Percentiles rank a stretch among this genome's conserved stretches.
phyloP scores from a whole-genome alignment of 2,113 vertebrate species.

The Cairina moschata region DNA sequence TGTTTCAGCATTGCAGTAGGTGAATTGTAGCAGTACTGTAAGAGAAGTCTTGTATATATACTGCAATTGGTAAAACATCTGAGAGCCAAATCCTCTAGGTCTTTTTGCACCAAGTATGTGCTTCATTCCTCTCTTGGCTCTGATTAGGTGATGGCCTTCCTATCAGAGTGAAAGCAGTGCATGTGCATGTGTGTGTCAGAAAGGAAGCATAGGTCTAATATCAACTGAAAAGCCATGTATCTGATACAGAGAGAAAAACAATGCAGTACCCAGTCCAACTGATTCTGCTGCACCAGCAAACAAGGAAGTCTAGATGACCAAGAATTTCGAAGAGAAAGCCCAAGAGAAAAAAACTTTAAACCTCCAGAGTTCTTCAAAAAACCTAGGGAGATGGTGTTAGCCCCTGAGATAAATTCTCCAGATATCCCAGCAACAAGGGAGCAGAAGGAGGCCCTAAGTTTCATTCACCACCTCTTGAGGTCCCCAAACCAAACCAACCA shows the following conservation, averaged over 20 bases:
- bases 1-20: not conserved
- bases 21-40: not conserved
- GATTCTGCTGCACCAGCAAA: not conserved
- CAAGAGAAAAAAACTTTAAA: not conserved
- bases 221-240: not conserved
- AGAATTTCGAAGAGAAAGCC: not conserved
- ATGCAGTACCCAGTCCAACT: not conserved
- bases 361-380: not conserved
- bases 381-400: not conserved
- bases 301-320: not conserved
- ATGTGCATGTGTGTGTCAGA: not conserved
- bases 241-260: not conserved
- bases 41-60: not conserved
- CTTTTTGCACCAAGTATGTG: not conserved
- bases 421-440: not conserved
- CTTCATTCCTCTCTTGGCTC: not conserved
- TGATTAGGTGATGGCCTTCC: not conserved
- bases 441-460: not conserved
- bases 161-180: too few species aligned
- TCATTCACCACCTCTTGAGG: not conserved
- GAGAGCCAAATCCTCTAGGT: not conserved
- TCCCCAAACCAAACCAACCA: not conserved
- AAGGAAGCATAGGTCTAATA: not conserved
- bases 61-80: not conserved
- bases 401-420: not conserved